phyloP scores from a whole-genome alignment of 2,888 invertebrate genomes.

The Parasteatoda lunata region DNA sequence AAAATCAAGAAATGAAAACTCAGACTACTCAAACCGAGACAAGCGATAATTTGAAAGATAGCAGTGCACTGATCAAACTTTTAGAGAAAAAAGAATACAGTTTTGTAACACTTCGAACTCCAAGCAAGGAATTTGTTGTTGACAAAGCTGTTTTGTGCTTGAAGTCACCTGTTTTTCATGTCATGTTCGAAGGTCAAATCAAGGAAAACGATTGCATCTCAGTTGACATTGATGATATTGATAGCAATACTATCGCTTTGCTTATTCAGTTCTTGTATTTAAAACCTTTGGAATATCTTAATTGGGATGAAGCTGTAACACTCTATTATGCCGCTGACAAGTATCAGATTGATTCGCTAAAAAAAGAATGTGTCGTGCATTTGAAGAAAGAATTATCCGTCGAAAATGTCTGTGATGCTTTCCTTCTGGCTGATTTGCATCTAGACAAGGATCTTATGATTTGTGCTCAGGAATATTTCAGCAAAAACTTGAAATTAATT shows the following conservation, averaged over 20 bases:
- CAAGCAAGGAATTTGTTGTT: background rate
- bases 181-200: background rate
- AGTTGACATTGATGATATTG: background rate
- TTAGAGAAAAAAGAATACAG: background rate
- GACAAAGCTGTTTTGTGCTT: background rate
- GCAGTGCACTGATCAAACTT: background rate
- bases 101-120: background rate
- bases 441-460: background rate
- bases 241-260: background rate
- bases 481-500: background rate
- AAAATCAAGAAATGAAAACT: background rate
- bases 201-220: background rate
- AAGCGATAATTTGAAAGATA: background rate
- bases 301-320: background rate
- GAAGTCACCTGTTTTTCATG: background rate
- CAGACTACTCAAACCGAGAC: background rate
- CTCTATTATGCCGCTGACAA: conserved; percentile 14
- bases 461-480: background rate
- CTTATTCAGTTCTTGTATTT: background rate
- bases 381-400: background rate
- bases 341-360: background rate
- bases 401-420: background rate
- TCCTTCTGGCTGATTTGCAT: background rate
- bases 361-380: background rate
- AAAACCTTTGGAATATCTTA: background rate